These are phyloP conservation scores for Tineola bisselliella DNA, from an alignment of 2,888 invertebrate species.

Conservation along the genomic window DNA sequence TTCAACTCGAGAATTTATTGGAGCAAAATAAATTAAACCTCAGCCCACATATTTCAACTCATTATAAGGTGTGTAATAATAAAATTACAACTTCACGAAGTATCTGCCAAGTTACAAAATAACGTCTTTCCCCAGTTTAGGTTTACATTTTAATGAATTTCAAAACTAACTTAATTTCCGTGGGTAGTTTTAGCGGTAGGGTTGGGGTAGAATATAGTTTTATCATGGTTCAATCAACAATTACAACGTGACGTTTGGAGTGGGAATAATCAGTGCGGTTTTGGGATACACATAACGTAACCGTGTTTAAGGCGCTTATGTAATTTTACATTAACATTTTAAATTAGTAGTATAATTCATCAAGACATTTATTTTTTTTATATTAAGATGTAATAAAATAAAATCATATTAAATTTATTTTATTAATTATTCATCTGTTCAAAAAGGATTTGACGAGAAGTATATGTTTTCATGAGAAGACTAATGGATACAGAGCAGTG, in stretches of 20 bases:
- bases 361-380: too few relatives aligned
- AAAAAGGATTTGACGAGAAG: too few relatives aligned
- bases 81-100: neutral
- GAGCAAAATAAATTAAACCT: neutral
- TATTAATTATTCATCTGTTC: too few relatives aligned
- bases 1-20: neutral
- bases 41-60: neutral
- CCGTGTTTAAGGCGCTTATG: neutral
- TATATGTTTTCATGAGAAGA: too few relatives aligned
- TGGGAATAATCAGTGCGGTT: conserved; percentile 6
- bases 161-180: conserved; percentile 5
- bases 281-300: neutral
- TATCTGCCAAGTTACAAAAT: neutral
- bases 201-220: conserved; percentile 3
- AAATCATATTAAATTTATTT: too few relatives aligned
- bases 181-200: conserved; percentile 5
- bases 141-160: conserved; percentile 10
- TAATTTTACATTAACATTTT: neutral
- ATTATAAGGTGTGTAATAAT: neutral
- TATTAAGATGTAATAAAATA: too few relatives aligned
- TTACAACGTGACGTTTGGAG: conserved; percentile 11
- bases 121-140: neutral
- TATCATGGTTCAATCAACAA: conserved; percentile 15
- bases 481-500: too few relatives aligned
- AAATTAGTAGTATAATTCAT: neutral